These are phyloP conservation scores for Pungitius pungitius DNA, from an alignment of 2,113 vertebrate genomes.

Conservation along the genomic window DNA sequence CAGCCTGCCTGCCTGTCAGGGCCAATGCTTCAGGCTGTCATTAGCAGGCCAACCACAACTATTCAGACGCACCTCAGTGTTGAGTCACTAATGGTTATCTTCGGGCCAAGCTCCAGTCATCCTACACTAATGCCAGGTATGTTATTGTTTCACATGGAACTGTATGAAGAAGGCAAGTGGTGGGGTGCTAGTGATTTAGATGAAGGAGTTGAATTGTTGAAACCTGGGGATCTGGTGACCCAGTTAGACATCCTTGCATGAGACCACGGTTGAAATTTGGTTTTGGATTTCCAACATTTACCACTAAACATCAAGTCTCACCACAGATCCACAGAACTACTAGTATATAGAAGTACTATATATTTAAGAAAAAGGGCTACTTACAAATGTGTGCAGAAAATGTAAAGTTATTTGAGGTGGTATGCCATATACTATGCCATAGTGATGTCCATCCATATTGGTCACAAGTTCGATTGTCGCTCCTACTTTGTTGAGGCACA, in stretches of 20 bases:
- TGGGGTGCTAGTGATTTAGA: background rate
- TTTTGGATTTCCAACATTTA: background rate
- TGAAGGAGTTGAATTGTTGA: background rate
- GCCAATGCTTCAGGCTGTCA: conserved; percentile 42
- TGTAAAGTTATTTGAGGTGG: background rate
- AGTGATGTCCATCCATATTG: background rate
- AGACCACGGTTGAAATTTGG: too few species aligned
- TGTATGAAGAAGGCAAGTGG: background rate
- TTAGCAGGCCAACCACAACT: conserved; percentile 37
- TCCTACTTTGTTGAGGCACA: too few species aligned
- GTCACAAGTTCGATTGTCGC: background rate
- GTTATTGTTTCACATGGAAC: conserved; percentile 12
- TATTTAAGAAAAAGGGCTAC: background rate
- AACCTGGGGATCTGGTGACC: background rate
- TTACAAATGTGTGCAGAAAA: background rate
- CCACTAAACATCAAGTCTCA: background rate
- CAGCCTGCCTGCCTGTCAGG: conserved; percentile 45
- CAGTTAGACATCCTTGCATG: background rate
- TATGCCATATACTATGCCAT: background rate
- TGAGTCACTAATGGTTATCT: conserved; percentile 30
- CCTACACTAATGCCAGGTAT: background rate
- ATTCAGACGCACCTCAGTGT: conserved; percentile 25
- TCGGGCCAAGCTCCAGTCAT: conserved; percentile 19
- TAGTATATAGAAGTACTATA: background rate
- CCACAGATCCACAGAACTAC: background rate